phyloP scores from a whole-genome alignment of 2,113 vertebrate species.

The Clarias batrachus region DNA sequence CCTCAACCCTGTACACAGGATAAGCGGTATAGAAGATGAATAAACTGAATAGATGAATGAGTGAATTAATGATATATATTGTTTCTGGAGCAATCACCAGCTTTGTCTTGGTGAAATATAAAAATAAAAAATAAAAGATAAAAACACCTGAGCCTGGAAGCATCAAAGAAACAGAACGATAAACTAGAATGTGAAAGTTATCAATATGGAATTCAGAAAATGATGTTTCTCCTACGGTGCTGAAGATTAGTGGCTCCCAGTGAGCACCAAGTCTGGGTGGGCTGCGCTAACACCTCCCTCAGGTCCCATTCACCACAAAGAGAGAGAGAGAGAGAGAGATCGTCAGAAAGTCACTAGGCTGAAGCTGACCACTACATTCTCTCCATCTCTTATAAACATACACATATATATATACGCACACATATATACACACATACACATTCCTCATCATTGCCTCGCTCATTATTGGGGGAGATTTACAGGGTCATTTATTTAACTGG shows the following conservation, averaged over 20 bases:
- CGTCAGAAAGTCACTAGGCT: constrained; percentile 36
- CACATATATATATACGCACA: constrained; percentile 61
- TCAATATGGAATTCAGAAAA: constrained; percentile 12
- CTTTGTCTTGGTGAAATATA: constrained; percentile 48
- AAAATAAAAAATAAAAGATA: constrained; percentile 51
- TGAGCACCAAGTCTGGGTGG: constrained; percentile 83
- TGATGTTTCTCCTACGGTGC: constrained; percentile 41
- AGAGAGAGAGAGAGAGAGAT: constrained; percentile 28
- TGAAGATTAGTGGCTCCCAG: constrained; percentile 62
- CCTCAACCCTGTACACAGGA: too few relatives aligned
- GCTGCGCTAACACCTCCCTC: constrained; percentile 77
- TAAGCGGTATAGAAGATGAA: too few relatives aligned
- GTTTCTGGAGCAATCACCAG: not conserved
- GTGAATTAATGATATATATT: too few relatives aligned
- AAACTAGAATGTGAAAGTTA: constrained; percentile 1
- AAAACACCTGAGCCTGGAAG: constrained; percentile 43
- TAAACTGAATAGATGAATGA: too few relatives aligned
- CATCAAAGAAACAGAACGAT: not conserved
- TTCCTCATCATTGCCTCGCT: constrained; percentile 80
- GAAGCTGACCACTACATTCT: constrained; percentile 52
- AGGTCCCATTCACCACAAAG: constrained; percentile 75
- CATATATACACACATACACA: constrained; percentile 41
- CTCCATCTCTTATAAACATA: constrained; percentile 19
- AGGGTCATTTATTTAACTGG: constrained; percentile 89
- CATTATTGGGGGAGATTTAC: constrained; percentile 91